phyloP scores from a whole-genome alignment of 2,797 vertebrate genomes.

The Steatocranus sp. region DNA sequence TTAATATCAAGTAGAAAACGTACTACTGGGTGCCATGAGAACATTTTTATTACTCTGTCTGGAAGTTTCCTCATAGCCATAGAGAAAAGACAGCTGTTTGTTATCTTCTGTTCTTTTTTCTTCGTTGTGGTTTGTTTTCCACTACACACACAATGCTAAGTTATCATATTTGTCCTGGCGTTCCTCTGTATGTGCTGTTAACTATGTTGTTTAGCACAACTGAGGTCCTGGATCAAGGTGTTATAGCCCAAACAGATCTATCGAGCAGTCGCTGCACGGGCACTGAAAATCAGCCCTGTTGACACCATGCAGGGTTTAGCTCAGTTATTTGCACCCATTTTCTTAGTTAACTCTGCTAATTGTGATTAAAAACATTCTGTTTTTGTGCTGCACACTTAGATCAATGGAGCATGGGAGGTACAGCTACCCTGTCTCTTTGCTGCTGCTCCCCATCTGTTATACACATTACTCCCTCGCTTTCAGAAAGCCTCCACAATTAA shows the following conservation, averaged over 20 bases:
- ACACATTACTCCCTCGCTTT: not conserved
- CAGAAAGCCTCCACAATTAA: not conserved
- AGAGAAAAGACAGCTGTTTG: not conserved
- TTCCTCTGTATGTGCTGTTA: not conserved
- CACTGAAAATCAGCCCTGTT: not conserved
- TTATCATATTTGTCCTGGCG: not conserved
- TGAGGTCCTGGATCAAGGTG: accelerated
- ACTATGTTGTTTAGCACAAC: not conserved
- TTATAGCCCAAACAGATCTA: accelerated
- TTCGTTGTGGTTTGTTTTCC: not conserved
- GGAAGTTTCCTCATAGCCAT: not conserved
- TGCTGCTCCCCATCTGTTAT: not conserved
- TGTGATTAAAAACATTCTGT: not conserved
- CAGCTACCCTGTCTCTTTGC: not conserved
- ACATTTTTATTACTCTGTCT: not conserved
- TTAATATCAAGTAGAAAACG: accelerated
- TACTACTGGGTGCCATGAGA: accelerated
- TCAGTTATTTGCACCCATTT: not conserved
- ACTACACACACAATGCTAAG: not conserved
- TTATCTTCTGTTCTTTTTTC: not conserved
- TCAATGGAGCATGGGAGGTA: not conserved
- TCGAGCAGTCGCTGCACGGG: accelerated
- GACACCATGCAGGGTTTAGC: accelerated
- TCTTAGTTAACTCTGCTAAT: not conserved
- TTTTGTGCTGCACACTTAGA: not conserved